Evolutionary conservation across 2,888 invertebrate species (phyloP).

Genomic region (Hartigia nigra): DNA sequence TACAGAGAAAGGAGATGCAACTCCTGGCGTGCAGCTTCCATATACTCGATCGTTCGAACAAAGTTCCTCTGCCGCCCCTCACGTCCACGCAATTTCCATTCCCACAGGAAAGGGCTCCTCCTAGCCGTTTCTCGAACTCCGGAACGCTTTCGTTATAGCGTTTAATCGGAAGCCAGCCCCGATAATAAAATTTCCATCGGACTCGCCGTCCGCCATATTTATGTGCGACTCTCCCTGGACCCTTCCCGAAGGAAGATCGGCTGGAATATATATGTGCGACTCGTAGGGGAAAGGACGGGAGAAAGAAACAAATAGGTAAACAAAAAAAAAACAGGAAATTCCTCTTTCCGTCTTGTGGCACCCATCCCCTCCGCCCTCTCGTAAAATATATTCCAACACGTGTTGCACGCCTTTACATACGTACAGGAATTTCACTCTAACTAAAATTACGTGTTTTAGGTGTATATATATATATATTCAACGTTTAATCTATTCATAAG

Average conservation of each 20-base stretch:
- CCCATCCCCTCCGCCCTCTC: not conserved
- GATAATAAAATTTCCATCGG: not conserved
- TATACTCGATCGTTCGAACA: not conserved
- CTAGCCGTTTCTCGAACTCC: not conserved
- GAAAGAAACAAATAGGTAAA: not conserved
- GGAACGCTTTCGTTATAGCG: not conserved
- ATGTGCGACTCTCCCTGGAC: not conserved
- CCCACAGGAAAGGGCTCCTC: not conserved
- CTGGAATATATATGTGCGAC: not conserved
- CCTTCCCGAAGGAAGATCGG: not conserved
- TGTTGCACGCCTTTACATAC: not conserved
- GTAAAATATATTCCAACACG: conserved; percentile 6
- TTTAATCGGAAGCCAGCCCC: not conserved
- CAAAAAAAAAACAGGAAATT: not conserved
- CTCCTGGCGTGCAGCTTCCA: not conserved
- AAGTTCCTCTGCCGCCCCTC: not conserved
- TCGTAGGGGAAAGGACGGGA: not conserved
- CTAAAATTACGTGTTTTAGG: not conserved
- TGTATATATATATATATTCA: too few species aligned
- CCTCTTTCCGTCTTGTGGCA: not conserved
- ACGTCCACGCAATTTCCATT: not conserved
- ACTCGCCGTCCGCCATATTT: not conserved
- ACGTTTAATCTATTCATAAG: not conserved
- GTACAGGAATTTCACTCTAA: not conserved
- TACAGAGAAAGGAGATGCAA: not conserved